Evolutionary conservation across 2,888 invertebrate species (phyloP).

Genomic region (Leptinotarsa haldemani): DNA sequence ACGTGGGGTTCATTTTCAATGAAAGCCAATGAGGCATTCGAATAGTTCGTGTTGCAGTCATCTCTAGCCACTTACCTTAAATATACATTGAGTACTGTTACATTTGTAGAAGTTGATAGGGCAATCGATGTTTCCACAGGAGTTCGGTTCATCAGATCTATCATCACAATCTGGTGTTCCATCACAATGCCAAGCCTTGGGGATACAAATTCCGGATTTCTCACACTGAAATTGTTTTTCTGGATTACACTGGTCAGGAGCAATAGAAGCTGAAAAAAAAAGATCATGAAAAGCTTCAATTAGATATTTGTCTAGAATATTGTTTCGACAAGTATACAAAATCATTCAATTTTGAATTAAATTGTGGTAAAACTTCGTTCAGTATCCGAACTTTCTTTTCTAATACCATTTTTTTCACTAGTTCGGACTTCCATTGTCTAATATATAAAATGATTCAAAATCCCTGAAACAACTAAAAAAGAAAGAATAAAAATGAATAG

Average conservation of each 20-base stretch:
- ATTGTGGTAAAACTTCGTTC: too few relatives aligned
- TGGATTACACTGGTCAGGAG: slow-evolving; percentile 88
- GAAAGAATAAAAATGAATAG: too few relatives aligned
- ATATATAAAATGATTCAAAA: too few relatives aligned
- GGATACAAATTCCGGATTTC: slow-evolving; percentile 90
- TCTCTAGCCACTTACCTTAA: slow-evolving; percentile 68
- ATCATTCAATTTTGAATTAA: too few relatives aligned
- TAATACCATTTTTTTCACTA: too few relatives aligned
- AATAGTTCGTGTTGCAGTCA: background rate
- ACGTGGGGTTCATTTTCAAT: background rate
- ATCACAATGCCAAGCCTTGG: slow-evolving; percentile 93
- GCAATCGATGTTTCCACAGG: slow-evolving; percentile 84
- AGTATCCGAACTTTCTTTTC: too few relatives aligned
- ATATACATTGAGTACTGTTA: slow-evolving; percentile 87
- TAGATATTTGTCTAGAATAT: too few relatives aligned
- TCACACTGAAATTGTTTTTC: slow-evolving; percentile 93
- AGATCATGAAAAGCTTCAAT: background rate
- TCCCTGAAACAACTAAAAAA: too few relatives aligned
- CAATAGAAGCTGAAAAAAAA: slow-evolving; percentile 72
- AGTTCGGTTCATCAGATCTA: slow-evolving; percentile 87
- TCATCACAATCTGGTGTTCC: slow-evolving; percentile 93
- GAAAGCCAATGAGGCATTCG: background rate
- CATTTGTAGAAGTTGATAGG: slow-evolving; percentile 85
- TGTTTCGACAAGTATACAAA: too few relatives aligned
- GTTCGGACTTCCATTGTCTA: too few relatives aligned